phyloP scores from a whole-genome alignment of 2,888 invertebrate species.

The Amiota communis region DNA sequence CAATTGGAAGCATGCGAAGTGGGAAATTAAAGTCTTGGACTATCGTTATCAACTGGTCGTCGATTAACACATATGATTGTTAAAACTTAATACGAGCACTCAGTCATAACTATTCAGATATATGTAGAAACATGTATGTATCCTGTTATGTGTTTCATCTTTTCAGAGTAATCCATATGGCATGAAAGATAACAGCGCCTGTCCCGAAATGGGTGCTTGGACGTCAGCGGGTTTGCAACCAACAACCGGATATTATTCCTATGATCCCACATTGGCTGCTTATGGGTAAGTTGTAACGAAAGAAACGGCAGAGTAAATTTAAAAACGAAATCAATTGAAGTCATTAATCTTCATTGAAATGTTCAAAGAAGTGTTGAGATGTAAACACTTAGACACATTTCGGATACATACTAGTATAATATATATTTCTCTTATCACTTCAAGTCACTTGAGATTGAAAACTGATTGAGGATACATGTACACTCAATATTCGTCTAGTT shows the following conservation, averaged over 20 bases:
- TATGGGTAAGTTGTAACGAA: slow-evolving; percentile 84
- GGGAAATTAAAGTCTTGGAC: slow-evolving; percentile 49
- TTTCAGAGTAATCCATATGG: slow-evolving; percentile 90
- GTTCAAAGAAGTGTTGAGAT: not conserved
- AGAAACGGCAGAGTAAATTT: too few relatives aligned
- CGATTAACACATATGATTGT: slow-evolving; percentile 7
- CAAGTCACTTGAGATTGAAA: not conserved
- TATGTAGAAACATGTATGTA: not conserved
- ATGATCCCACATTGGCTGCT: slow-evolving; percentile 89
- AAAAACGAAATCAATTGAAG: not conserved
- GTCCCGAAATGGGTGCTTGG: slow-evolving; percentile 92
- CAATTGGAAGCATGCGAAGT: slow-evolving; percentile 29
- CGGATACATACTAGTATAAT: not conserved
- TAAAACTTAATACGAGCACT: slow-evolving; percentile 10
- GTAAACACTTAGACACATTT: not conserved
- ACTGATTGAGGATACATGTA: slow-evolving; percentile 2
- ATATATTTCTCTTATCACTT: not conserved
- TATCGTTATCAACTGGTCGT: slow-evolving; percentile 33
- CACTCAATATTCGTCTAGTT: not conserved
- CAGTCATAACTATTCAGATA: slow-evolving; percentile 9
- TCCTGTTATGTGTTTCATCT: slow-evolving; percentile 9
- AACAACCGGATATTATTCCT: slow-evolving; percentile 92
- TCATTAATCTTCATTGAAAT: not conserved
- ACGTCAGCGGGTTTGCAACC: slow-evolving; percentile 92
- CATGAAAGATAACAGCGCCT: slow-evolving; percentile 86